Evolutionary conservation across 2,797 vertebrate species (phyloP).

Genomic region (Monodelphis domestica): DNA sequence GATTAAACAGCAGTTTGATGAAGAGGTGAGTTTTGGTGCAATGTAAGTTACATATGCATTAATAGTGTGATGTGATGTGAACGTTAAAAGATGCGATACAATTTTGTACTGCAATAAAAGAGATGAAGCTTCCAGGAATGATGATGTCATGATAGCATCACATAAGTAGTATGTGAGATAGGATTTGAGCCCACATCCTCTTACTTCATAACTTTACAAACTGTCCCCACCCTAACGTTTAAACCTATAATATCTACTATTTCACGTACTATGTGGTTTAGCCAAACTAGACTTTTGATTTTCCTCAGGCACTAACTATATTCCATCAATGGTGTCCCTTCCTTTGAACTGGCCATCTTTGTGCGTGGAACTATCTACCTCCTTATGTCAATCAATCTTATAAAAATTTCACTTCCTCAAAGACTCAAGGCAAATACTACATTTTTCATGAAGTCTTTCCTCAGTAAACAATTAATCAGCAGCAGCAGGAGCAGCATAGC

Average conservation of each 20-base stretch:
- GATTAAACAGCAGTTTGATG: too few relatives aligned
- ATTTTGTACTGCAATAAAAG: too few relatives aligned
- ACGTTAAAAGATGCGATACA: too few relatives aligned
- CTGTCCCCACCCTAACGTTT: background rate
- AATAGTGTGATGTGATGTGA: too few relatives aligned
- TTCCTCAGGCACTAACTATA: background rate
- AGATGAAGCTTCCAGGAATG: too few relatives aligned
- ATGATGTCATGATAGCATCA: too few relatives aligned
- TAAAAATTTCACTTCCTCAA: background rate
- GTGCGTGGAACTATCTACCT: background rate
- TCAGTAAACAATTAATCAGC: background rate
- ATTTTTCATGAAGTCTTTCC: background rate
- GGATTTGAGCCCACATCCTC: too few relatives aligned
- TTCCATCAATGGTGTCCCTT: background rate
- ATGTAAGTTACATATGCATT: too few relatives aligned
- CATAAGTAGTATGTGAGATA: too few relatives aligned
- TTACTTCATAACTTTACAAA: too few relatives aligned
- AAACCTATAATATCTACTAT: background rate
- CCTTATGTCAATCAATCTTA: background rate
- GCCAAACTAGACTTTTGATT: background rate
- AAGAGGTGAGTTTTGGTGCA: too few relatives aligned
- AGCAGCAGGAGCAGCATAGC: too few relatives aligned
- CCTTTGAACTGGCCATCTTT: background rate
- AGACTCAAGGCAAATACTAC: background rate
- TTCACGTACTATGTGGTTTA: background rate